Evolutionary conservation across 1,140 invertebrate species (phyloP).

Genomic region (Nephotettix cincticeps): DNA sequence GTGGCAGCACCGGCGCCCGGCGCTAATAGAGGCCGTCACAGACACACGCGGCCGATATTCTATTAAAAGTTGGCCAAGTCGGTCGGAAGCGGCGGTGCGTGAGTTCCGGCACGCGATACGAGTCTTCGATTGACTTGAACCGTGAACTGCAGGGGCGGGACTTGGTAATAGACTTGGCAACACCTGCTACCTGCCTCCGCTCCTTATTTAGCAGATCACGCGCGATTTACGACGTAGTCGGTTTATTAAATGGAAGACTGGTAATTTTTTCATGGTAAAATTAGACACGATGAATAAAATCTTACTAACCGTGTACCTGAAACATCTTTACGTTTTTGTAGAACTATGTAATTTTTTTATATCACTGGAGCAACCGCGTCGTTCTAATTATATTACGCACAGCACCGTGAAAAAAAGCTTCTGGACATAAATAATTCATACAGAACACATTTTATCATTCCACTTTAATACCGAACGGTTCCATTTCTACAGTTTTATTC

Average conservation of each 20-base stretch:
- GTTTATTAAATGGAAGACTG: neutral
- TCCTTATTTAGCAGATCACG: neutral
- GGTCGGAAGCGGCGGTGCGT: slow-evolving; percentile 4
- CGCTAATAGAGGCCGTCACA: neutral
- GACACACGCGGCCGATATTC: neutral
- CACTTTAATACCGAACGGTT: too few relatives aligned
- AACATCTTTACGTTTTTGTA: too few relatives aligned
- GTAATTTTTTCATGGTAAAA: neutral
- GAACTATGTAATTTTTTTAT: too few relatives aligned
- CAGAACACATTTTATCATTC: too few relatives aligned
- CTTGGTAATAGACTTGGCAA: neutral
- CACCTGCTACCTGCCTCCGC: neutral
- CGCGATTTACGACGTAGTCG: neutral
- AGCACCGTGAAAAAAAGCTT: too few relatives aligned
- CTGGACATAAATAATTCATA: too few relatives aligned
- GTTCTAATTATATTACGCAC: too few relatives aligned
- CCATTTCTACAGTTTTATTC: too few relatives aligned
- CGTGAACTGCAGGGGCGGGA: neutral
- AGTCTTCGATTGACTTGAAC: neutral
- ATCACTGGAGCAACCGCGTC: too few relatives aligned
- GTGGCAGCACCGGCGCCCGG: too few relatives aligned
- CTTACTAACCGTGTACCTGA: too few relatives aligned
- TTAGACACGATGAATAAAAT: too few relatives aligned
- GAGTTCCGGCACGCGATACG: neutral
- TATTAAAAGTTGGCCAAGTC: slow-evolving; percentile 20